Evolutionary conservation across 1,140 invertebrate species (phyloP).

Genomic region (Polypedilum pembai): DNA sequence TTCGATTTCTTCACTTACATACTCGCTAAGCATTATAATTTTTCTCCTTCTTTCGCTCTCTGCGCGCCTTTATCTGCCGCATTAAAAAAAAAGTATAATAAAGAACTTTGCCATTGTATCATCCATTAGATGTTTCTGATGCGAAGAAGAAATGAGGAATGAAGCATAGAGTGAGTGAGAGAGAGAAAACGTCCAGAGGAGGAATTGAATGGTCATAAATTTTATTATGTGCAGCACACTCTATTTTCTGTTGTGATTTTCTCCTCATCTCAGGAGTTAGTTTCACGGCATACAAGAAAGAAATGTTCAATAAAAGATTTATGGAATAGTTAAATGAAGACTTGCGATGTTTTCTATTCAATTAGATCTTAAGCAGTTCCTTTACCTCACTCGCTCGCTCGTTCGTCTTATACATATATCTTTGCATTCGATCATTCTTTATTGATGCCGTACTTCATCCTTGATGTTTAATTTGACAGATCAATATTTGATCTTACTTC

Average conservation of each 20-base stretch:
- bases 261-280: neutral
- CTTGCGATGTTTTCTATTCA: neutral
- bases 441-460: too few relatives aligned
- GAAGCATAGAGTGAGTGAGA: neutral
- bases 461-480: too few relatives aligned
- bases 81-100: neutral
- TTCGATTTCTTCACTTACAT: too few relatives aligned
- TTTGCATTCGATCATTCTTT: too few relatives aligned
- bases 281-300: neutral
- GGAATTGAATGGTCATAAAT: slow-evolving; percentile 17
- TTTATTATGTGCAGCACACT: slow-evolving; percentile 17
- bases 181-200: neutral
- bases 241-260: slow-evolving; percentile 10
- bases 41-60: too few relatives aligned
- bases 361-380: neutral
- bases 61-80: neutral
- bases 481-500: too few relatives aligned
- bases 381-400: neutral
- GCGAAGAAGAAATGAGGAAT: neutral
- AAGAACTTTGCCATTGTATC: neutral
- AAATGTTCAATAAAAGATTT: slow-evolving; percentile 19
- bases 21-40: too few relatives aligned
- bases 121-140: slow-evolving; percentile 5
- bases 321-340: slow-evolving; percentile 13
- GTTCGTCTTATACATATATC: too few relatives aligned